Conservation (phyloP, 2,113 vertebrate species). For the Colinus virginianus region DNA sequence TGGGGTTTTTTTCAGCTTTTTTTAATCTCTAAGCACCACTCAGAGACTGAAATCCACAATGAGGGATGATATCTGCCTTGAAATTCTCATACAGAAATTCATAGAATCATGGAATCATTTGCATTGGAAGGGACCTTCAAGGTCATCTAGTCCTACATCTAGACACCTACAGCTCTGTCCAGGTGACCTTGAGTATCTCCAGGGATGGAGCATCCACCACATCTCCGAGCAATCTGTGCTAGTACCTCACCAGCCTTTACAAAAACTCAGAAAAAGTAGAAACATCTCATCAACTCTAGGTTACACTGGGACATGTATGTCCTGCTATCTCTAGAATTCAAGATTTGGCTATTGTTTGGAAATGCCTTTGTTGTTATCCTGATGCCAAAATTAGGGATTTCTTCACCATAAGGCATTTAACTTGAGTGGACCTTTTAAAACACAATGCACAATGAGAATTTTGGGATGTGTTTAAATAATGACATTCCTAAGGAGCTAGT, state of each 20-base stretch:
- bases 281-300: not conserved
- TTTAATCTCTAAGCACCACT: not conserved
- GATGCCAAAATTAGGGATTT: not conserved
- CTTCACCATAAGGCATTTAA: not conserved
- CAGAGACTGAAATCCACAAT: not conserved
- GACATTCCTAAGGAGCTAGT: constrained; percentile 33
- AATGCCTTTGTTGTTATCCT: not conserved
- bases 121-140: too few species aligned
- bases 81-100: not conserved
- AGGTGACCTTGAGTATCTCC: too few species aligned
- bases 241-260: too few species aligned
- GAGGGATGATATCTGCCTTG: not conserved
- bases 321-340: not conserved
- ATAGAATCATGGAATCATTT: too few species aligned
- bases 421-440: not conserved
- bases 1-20: not conserved
- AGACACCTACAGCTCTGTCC: too few species aligned
- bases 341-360: not conserved
- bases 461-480: not conserved
- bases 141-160: too few species aligned
- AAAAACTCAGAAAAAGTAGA: not conserved
- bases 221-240: too few species aligned
- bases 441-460: not conserved
- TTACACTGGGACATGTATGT: not conserved
- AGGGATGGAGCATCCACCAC: too few species aligned